Evolutionary conservation across 2,797 vertebrate species (phyloP), one percentile per base, ranked within the genome.

Genomic region (Hypotaenidia okinawae): DNA sequence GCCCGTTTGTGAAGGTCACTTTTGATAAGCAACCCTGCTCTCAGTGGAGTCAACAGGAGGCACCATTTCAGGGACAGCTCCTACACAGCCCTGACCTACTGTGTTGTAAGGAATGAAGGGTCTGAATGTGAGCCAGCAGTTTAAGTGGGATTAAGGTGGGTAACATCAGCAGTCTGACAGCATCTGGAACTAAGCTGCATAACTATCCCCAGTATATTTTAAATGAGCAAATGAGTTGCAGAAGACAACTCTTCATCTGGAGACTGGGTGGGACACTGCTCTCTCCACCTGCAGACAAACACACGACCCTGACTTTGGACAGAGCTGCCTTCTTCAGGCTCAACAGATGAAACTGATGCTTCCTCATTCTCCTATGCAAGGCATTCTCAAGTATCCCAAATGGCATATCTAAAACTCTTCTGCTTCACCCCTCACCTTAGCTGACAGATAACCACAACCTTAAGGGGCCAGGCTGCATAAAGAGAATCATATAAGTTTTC

Each of bases 401-500:
- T 7, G 16, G 17, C 18, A 39, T 54, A 59, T 51, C 52, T 81
- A 84, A 95, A 90, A 80, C 18, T 51, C 10, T n/a, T 73, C 59
- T 14, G 9, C 54, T 73, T 68, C 13, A 0, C 63, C 25, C 39
- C 22, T 93, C 52, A 88, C 80, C 70, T 79, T 67, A 70, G n/a
- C 63, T 6, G 6, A 37, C 1, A 3, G 28, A 10, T 63, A 91
- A 28, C 21, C 57, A 90, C 69, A 47, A 61, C 13, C 59, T 76
- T 78, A 82, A 28, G 64, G 52, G 33, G 57, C 11, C 68, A 94
- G 12, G 1, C 39, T 79, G 43, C 41, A 76, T n/a, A 87, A 83
- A 89, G 32, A 35, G 55, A 95, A 75, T 89, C 62, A 6, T 35
- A 95, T 35, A 95, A 81, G 43, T 90, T 93, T 94, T 72, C 74